Evolutionary conservation across 2,797 vertebrate species (phyloP), one percentile per base, ranked within the genome.

Genomic region (Prionace glauca): DNA sequence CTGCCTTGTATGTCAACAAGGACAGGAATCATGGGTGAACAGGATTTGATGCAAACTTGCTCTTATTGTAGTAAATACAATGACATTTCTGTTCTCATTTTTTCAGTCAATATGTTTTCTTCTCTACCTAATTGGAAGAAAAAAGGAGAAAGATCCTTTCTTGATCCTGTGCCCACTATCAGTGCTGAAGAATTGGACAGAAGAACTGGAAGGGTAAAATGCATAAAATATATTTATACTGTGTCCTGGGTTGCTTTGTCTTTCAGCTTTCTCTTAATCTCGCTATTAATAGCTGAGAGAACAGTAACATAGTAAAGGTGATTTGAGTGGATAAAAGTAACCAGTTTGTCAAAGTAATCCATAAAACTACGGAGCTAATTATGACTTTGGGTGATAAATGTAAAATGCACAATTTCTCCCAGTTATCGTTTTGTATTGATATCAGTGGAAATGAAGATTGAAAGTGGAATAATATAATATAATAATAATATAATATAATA

Each of bases 101-200:
- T 97, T 97, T 94, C 96, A 99, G 98, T 98, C 98, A 0, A 98
- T 99, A 96, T 98, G 98, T 95, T 96, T 99, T 96, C 97, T 99
- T 97, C 96, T 98, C 95, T 98, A 98, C 96, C 96, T 98, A 96
- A 96, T 96, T 3, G 98, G 98, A 96, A 97, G 97, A 95, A 95
- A 98, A 26, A 96, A 96, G 0, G 96, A 96, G 45, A 97, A 97
- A 72, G 98, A 98, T 86, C 98, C 97, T 0, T 99, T 99, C 97
- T 97, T 99, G 97, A 97, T 99, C 95, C 97, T 99, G 96, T 98
- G 98, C 96, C 99, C 99, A 1, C 97, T 99, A 32, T 99, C 99
- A 0, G 97, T 99, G 96, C 96, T 99, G 97, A 98, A 98, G 96
- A 99, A 99, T 97, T 99, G 99, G 99, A 98, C 98, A 96, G 98